Evolutionary conservation across 2,888 invertebrate species (phyloP).

Genomic region (Dastarcus helophoroides): DNA sequence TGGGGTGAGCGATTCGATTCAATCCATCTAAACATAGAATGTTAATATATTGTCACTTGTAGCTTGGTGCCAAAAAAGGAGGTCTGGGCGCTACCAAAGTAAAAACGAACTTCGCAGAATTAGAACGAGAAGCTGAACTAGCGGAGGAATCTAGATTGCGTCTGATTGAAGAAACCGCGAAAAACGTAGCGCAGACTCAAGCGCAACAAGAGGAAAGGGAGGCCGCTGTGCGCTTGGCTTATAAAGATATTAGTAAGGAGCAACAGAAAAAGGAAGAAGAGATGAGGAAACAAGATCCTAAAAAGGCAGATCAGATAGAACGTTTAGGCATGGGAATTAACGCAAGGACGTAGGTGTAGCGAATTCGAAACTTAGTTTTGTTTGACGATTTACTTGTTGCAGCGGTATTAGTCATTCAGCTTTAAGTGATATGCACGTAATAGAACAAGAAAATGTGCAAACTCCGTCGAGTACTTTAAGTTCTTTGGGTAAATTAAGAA

Average conservation of each 20-base stretch:
- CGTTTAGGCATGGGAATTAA: constrained; percentile 86
- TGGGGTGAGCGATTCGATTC: constrained; percentile 49
- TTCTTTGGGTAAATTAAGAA: constrained; percentile 30
- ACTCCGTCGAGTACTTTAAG: constrained; percentile 37
- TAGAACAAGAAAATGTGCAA: constrained; percentile 68
- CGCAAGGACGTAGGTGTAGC: constrained; percentile 37
- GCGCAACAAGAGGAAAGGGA: constrained; percentile 60
- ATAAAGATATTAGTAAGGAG: constrained; percentile 57
- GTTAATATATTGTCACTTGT: constrained; percentile 14
- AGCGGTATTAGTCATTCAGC: constrained; percentile 77
- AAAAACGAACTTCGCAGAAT: constrained; percentile 86
- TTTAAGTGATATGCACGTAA: constrained; percentile 77
- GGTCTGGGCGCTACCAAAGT: constrained; percentile 92
- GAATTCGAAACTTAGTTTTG: too few species aligned
- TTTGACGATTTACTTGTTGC: constrained; percentile 18
- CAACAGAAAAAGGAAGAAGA: constrained; percentile 63
- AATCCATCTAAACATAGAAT: neutral
- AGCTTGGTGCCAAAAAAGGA: constrained; percentile 79
- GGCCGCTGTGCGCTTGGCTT: constrained; percentile 60
- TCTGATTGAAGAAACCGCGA: constrained; percentile 35
- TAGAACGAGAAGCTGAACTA: constrained; percentile 81
- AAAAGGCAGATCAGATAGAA: constrained; percentile 80
- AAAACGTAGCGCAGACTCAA: constrained; percentile 35
- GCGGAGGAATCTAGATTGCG: constrained; percentile 56
- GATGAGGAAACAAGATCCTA: constrained; percentile 60